phyloP scores from a whole-genome alignment of 2,888 invertebrate genomes.

The Metallyticus violacea region DNA sequence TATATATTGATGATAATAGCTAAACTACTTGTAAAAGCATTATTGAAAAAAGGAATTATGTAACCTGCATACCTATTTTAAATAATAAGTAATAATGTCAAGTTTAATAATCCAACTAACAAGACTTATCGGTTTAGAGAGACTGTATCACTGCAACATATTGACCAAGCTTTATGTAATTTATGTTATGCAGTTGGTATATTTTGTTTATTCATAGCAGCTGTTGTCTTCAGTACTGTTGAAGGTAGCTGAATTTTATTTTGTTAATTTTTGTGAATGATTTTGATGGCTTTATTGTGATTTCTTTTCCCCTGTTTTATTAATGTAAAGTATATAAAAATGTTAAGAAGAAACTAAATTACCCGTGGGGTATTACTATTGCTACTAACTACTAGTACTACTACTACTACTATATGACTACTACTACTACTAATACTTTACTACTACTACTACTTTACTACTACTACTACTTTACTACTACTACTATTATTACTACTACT shows the following conservation, averaged over 20 bases:
- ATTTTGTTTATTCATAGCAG: background rate
- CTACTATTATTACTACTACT: no score
- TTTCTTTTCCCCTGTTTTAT: background rate
- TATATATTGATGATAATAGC: background rate
- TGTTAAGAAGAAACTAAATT: background rate
- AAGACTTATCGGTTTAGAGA: background rate
- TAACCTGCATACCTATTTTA: background rate
- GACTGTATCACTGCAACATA: background rate
- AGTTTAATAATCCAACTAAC: background rate
- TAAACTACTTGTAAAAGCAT: background rate
- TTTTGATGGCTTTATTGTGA: background rate
- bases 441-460: no score
- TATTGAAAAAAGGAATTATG: background rate
- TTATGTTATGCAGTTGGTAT: background rate
- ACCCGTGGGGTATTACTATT: background rate
- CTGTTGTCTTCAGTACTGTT: background rate
- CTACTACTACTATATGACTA: no score
- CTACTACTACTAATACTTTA: no score
- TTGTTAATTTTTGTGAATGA: background rate
- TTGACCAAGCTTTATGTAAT: background rate
- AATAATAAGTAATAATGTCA: background rate
- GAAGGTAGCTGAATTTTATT: background rate
- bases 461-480: no score
- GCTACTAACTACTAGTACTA: no score
- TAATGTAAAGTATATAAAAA: background rate